Percentiles rank a stretch among this genome's conserved stretches.
Evolutionary conservation across 2,113 vertebrate species (phyloP).

Genomic region (Neolamprologus ventralis): DNA sequence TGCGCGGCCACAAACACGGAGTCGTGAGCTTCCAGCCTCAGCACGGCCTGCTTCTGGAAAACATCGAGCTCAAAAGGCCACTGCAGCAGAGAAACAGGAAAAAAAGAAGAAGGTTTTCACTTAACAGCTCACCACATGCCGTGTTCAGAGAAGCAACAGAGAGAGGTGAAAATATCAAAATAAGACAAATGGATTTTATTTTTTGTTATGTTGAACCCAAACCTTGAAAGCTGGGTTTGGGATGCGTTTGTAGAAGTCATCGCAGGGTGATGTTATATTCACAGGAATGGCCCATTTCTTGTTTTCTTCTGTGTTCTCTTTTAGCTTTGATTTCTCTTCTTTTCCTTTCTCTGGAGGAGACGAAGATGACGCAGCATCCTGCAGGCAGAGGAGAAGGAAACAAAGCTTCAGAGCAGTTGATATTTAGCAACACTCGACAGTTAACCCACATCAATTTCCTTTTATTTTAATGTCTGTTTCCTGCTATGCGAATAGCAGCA

Average conservation of each 20-base stretch:
- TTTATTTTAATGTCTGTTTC: not conserved
- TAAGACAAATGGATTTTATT: not conserved
- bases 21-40: constrained; percentile 80
- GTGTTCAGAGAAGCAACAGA: not conserved
- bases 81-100: constrained; percentile 49
- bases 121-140: not conserved
- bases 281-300: constrained; percentile 88
- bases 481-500: accelerated
- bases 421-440: not conserved
- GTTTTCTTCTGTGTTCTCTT: constrained; percentile 39
- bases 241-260: constrained; percentile 85
- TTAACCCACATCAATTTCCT: not conserved
- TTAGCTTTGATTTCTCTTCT: constrained; percentile 22
- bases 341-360: constrained; percentile 11
- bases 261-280: constrained; percentile 76
- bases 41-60: constrained; percentile 90
- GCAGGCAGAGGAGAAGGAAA: not conserved
- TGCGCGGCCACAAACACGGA: constrained; percentile 88
- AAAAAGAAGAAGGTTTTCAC: not conserved
- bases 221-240: constrained; percentile 83
- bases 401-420: not conserved
- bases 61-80: constrained; percentile 86
- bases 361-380: constrained; percentile 46
- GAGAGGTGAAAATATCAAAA: not conserved
- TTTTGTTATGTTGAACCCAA: not conserved